Base-by-base conservation (phyloP, 2,797 vertebrate species). In the Poeciliopsis infans region DNA sequence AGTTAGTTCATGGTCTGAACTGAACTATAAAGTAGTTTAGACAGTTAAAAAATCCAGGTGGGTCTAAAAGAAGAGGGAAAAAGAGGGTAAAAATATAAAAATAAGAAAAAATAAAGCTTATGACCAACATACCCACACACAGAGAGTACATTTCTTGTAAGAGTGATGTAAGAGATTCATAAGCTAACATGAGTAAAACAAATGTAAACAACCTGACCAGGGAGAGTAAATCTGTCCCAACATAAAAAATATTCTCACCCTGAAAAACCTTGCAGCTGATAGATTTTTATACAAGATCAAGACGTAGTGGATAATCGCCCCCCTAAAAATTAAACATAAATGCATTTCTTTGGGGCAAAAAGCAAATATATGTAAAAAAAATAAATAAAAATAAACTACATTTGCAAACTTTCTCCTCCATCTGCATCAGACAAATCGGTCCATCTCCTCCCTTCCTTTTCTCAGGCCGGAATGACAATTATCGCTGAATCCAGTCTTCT, bases 401-500 rank as follows among this genome's bases (percentile, higher is more conserved):
- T 66, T 39, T 66, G 36, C 70, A 82, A 87, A 87, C 76, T 55
- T 81, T 80, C 71, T 7, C 20, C 75, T 33, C 45, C 66, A 82
- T 83, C 80, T 61, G 66, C 83, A 72, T 89, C 73, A 90, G 91
- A 86, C 87, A 91, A 91, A 91, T 90, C 84, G 82, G 85, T 53
- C 74, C 73, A 72, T 83, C 71, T 89, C 89, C 90, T 85, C 82
- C 41, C 53, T 81, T 77, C 69, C 1, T 41, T 71, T 87, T 93
- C 91, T 88, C 86, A 85, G 78, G 79, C 79, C 45, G 18, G 66
- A 72, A 81, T 59, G 73, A 84, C 85, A 85, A 94, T 86, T 88
- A 90, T 87, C 83, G 86, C 86, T 92, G 91, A 93, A 93, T 94
- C 91, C 88, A 90, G 70, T 90, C 88, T 77, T 79, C 83, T 86